Evolutionary conservation across 2,888 invertebrate species (phyloP), one percentile per base, ranked within the genome.

Genomic region (Tetragnatha montana): DNA sequence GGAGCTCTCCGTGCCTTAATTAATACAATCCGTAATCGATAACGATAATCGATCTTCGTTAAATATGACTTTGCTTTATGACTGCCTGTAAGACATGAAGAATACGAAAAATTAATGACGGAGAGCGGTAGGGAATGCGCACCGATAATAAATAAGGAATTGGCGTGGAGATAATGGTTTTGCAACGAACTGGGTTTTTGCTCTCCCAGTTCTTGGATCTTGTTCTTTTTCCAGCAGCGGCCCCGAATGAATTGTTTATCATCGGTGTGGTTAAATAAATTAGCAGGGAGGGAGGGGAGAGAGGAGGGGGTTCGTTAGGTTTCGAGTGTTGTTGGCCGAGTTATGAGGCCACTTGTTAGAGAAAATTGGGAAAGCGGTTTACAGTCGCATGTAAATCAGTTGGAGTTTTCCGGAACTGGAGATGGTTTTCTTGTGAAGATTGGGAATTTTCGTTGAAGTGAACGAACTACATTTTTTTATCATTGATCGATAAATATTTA

Each of bases 11-110:
- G 85, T 50, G 80, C 85, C 85, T 89, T 89, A 89, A 89, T 89
- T 85, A 89, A 89, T 89, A 89, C 89, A 89, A 89, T 89, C 85
- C 89, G 85, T 81, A 85, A 89, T 89, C 89, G 70, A 89, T 89
- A 89, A 89, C 85, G 85, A 85, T 60, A 74, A 89, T 89, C 89
- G 89, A 89, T 89, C 89, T 89, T 89, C 76, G 89, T 89, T 89
- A 89, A 85, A 85, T 89, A 89, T 89, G 88, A 89, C 88, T 89
- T 89, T 89, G 88, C 88, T 89, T 89, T 89, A 89, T 89, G 79
- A 84, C 88, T 89, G 88, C 88, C 88, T 89, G 88, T 89, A 89
- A 89, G 88, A 89, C 88, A 89, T 80, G 84, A 81, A 78, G 81
- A 89, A 89, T 89, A 81, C 78, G 85, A 89, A 89, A 89, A 89